Evolutionary conservation across 1,140 invertebrate genomes (phyloP).

Genomic region (Caerostris extrusa): DNA sequence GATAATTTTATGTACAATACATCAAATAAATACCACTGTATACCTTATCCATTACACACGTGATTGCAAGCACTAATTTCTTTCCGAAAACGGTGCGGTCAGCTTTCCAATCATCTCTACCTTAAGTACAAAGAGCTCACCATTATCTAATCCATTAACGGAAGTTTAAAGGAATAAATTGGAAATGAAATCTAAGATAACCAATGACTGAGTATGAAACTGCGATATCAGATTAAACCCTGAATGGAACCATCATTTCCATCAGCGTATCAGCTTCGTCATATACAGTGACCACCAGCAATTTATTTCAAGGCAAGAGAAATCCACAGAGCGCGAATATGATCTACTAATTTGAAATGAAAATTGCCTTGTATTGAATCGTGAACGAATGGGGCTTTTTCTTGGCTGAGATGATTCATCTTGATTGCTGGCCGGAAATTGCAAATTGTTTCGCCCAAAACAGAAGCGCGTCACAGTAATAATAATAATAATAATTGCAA

Average conservation of each 20-base stretch:
- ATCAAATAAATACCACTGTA: background rate
- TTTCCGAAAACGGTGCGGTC: background rate
- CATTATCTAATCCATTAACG: background rate
- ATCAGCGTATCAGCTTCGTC: background rate
- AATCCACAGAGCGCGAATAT: background rate
- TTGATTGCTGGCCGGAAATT: background rate
- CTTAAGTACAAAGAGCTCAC: background rate
- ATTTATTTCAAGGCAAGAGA: slow-evolving; percentile 46
- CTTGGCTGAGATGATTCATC: background rate
- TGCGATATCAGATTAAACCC: slow-evolving; percentile 44
- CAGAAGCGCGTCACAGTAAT: background rate
- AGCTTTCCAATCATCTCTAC: background rate
- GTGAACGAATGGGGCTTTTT: background rate
- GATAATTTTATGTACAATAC: too few relatives aligned
- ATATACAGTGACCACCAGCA: background rate
- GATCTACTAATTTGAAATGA: slow-evolving; percentile 65
- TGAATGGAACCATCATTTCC: slow-evolving; percentile 39
- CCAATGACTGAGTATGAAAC: slow-evolving; percentile 7
- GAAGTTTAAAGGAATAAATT: slow-evolving; percentile 25
- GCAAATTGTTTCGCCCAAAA: slow-evolving; percentile 37
- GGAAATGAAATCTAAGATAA: background rate
- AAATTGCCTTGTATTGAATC: slow-evolving; percentile 41
- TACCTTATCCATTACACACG: background rate
- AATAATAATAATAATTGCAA: slow-evolving; percentile 8
- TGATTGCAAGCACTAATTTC: background rate